phyloP scores from a whole-genome alignment of 2,113 vertebrate genomes.

The Pyrgilauda ruficollis region DNA sequence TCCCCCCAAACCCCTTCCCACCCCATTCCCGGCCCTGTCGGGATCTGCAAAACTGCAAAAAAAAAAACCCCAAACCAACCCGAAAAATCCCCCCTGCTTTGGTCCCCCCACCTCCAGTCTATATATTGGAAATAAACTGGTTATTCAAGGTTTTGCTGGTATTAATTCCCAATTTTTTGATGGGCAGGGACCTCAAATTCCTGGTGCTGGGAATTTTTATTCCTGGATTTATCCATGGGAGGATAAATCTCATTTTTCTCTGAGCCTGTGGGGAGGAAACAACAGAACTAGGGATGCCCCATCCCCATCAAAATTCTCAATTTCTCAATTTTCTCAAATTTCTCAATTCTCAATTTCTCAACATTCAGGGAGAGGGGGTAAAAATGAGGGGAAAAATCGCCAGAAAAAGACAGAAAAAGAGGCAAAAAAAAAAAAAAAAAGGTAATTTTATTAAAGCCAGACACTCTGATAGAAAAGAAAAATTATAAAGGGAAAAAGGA shows the following conservation, averaged over 20 bases:
- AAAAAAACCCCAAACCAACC: neutral
- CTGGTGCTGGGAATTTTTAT: neutral
- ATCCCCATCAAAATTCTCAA: neutral
- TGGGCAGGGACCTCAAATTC: accelerated
- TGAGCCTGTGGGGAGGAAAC: neutral
- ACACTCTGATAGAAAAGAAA: slow-evolving; percentile 56
- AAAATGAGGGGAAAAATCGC: neutral
- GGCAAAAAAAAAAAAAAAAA: neutral
- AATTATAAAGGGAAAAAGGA: slow-evolving; percentile 19
- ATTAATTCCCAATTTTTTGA: neutral
- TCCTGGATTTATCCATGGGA: neutral
- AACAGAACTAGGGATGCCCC: too few species aligned
- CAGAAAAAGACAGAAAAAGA: neutral
- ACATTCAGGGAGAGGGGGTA: neutral
- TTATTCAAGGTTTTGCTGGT: slow-evolving; percentile 61
- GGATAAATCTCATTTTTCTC: neutral
- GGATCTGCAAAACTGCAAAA: neutral
- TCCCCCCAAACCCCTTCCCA: neutral
- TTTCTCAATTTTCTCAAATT: neutral
- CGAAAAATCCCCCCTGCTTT: slow-evolving; percentile 20
- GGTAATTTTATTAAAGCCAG: slow-evolving; percentile 59
- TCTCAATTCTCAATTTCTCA: neutral
- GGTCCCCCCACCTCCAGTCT: slow-evolving; percentile 45
- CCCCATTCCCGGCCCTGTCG: neutral
- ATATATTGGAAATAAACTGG: slow-evolving; percentile 78